Conservation (phyloP, 2,797 vertebrate species). For the Pelobates cultripes region DNA sequence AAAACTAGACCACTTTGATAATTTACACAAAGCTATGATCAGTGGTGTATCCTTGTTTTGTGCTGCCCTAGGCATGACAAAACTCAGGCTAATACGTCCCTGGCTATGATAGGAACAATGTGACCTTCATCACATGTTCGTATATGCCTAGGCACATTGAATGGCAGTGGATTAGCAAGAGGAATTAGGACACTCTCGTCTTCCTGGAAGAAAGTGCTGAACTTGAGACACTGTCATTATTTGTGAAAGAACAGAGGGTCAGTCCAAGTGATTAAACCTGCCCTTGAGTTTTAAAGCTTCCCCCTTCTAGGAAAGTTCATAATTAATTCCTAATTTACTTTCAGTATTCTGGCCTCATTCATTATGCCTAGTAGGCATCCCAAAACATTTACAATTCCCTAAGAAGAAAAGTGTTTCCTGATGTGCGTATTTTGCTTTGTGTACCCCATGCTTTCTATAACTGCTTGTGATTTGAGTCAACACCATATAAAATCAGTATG, state of each 20-base stretch:
- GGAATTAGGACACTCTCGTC: constrained; percentile 15
- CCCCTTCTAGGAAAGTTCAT: constrained; percentile 42
- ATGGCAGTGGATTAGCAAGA: neutral
- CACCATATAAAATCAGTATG: constrained; percentile 19
- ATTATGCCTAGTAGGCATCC: constrained; percentile 54
- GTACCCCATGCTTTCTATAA: constrained; percentile 19
- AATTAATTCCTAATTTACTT: constrained; percentile 50
- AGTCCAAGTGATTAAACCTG: constrained; percentile 44
- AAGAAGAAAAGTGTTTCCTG: constrained; percentile 43
- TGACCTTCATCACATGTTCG: constrained; percentile 5
- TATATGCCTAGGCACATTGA: neutral
- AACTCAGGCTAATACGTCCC: too few species aligned
- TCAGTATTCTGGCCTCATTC: constrained; percentile 45
- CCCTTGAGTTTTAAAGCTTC: constrained; percentile 48
- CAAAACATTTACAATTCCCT: constrained; percentile 45
- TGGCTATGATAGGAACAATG: neutral
- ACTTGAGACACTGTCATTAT: constrained; percentile 42
- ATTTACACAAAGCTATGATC: too few species aligned
- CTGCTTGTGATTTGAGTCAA: constrained; percentile 1
- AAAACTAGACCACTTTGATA: too few species aligned
- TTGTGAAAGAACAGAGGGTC: constrained; percentile 24
- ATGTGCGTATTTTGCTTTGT: constrained; percentile 23
- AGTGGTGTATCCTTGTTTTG: too few species aligned
- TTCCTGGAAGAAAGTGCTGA: constrained; percentile 21
- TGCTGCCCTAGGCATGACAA: too few species aligned